Evolutionary conservation across 1,140 invertebrate genomes (phyloP).

Genomic region (Trypoxylus dichotomus): DNA sequence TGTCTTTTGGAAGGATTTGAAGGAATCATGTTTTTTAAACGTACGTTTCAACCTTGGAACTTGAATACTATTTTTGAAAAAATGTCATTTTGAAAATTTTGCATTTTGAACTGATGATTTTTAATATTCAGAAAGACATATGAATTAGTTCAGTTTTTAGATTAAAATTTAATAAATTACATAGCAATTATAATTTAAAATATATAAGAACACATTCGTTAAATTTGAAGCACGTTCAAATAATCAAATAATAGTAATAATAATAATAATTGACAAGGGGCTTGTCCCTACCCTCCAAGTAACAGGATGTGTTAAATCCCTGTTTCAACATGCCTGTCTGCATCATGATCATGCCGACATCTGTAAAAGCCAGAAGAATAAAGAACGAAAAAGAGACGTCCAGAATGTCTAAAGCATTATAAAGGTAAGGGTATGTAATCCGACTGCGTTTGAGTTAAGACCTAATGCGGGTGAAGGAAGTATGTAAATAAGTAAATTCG

Average conservation of each 20-base stretch:
- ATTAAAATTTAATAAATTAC: too few species aligned
- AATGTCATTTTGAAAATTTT: too few species aligned
- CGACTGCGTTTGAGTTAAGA: neutral
- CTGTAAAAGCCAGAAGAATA: slow-evolving; percentile 69
- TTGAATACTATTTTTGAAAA: too few species aligned
- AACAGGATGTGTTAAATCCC: slow-evolving; percentile 74
- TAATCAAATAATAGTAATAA: neutral
- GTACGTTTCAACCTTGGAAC: too few species aligned
- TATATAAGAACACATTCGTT: neutral
- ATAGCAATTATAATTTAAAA: neutral
- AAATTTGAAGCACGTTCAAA: neutral
- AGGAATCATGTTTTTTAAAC: too few species aligned
- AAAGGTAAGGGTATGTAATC: neutral
- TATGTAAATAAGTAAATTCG: neutral
- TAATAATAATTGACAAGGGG: slow-evolving; percentile 33
- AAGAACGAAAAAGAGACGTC: slow-evolving; percentile 24
- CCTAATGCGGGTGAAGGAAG: neutral
- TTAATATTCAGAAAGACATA: too few species aligned
- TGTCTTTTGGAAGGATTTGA: too few species aligned
- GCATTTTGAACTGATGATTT: too few species aligned
- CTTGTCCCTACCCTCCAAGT: slow-evolving; percentile 72
- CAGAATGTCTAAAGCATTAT: neutral
- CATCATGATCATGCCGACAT: slow-evolving; percentile 95
- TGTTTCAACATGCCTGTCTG: slow-evolving; percentile 90
- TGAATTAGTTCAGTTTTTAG: too few species aligned